A percentile compares a stretch with the other conserved stretches of the same genome.
These are phyloP conservation scores for Torymus tubicola DNA, from an alignment of 2,888 invertebrate genomes.

Conservation along the genomic window DNA sequence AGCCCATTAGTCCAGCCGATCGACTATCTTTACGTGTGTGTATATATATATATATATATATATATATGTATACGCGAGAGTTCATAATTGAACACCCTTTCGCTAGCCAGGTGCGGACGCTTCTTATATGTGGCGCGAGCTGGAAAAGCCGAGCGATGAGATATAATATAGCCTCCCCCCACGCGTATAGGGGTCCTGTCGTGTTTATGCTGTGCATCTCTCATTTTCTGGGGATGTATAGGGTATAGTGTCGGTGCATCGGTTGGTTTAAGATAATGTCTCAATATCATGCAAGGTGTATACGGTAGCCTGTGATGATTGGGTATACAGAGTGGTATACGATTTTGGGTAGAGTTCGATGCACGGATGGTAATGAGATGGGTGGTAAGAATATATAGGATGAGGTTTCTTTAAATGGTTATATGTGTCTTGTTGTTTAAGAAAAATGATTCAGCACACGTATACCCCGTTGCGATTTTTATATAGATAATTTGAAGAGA, in stretches of 20 bases:
- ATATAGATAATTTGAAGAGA: too few relatives aligned
- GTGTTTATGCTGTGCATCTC: conserved; percentile 8
- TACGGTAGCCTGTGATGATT: neutral
- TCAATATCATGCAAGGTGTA: neutral
- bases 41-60: neutral
- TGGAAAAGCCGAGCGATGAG: neutral
- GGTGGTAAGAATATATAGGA: too few relatives aligned
- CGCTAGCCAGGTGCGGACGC: conserved; percentile 18
- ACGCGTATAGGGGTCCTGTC: neutral
- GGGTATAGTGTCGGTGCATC: neutral
- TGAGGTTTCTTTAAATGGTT: too few relatives aligned
- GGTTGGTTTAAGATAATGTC: neutral
- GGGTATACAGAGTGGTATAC: too few relatives aligned
- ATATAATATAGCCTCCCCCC: conserved; percentile 8
- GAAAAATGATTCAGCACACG: too few relatives aligned
- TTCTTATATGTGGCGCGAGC: neutral
- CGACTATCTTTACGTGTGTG: conserved; percentile 29
- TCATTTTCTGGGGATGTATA: conserved; percentile 13
- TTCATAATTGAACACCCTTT: conserved; percentile 48
- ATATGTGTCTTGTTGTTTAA: too few relatives aligned
- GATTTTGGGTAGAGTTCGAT: too few relatives aligned
- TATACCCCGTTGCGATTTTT: too few relatives aligned
- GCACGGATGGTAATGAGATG: too few relatives aligned
- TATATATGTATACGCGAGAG: neutral
- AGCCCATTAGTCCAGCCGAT: conserved; percentile 44